phyloP scores from a whole-genome alignment of 2,113 vertebrate species.

The Gasterosteus nipponicus region DNA sequence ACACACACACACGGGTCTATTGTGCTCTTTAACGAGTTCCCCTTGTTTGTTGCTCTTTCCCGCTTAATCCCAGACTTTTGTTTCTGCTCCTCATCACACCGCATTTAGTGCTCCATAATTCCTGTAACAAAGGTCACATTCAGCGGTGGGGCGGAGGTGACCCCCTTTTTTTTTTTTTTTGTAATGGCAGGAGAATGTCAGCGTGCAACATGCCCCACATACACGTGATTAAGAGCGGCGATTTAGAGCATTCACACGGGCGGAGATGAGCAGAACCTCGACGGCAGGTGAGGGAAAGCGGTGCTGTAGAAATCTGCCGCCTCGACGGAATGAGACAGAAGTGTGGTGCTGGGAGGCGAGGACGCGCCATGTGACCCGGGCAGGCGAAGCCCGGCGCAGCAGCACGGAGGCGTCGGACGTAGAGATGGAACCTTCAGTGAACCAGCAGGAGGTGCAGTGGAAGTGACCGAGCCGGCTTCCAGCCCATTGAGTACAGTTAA shows the following conservation, averaged over 20 bases:
- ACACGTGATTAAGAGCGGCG: constrained; percentile 42
- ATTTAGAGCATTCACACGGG: constrained; percentile 50
- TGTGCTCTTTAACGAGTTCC: constrained; percentile 59
- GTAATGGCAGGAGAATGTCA: constrained; percentile 50
- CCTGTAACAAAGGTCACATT: constrained; percentile 80
- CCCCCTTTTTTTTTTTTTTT: constrained; percentile 67
- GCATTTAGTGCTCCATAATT: constrained; percentile 67
- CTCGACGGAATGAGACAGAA: constrained; percentile 3
- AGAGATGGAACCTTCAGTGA: not conserved
- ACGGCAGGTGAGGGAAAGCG: constrained; percentile 2
- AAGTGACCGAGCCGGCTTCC: not conserved
- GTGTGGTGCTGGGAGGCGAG: constrained; percentile 32
- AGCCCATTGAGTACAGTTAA: not conserved
- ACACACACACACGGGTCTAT: constrained; percentile 46
- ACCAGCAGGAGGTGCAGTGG: constrained; percentile 58
- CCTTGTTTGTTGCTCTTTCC: constrained; percentile 66
- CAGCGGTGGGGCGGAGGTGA: constrained; percentile 60
- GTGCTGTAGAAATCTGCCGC: constrained; percentile 26
- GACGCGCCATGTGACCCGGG: not conserved
- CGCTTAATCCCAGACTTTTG: constrained; percentile 80
- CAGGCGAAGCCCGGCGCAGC: too few species aligned
- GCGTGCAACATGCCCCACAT: constrained; percentile 58
- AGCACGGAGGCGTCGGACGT: constrained; percentile 17
- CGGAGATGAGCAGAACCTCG: not conserved
- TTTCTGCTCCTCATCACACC: constrained; percentile 70